Conservation (phyloP, 1,140 invertebrate species). For the Vollenhovia emeryi region DNA sequence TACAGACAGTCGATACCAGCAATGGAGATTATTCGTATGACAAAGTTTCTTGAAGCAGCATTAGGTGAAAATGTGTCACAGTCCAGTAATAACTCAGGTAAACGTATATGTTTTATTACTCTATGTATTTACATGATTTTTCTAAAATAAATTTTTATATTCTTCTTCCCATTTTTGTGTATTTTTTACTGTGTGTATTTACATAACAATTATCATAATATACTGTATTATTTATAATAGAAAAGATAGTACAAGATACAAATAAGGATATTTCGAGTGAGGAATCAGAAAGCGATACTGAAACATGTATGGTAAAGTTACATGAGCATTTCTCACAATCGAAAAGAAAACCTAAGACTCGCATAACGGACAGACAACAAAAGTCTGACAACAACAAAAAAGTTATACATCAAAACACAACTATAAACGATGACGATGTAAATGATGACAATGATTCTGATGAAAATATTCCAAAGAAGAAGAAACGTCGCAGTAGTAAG, state of each 20-base stretch:
- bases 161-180: no score
- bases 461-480: neutral
- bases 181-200: no score
- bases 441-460: neutral
- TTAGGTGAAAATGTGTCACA: conserved; percentile 6
- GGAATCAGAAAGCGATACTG: neutral
- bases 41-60: neutral
- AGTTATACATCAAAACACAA: neutral
- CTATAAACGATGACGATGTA: neutral
- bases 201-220: neutral
- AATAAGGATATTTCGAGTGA: neutral
- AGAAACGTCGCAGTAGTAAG: conserved; percentile 11
- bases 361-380: neutral
- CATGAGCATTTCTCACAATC: neutral
- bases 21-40: neutral
- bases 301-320: neutral
- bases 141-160: no score
- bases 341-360: neutral
- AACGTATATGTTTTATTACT: neutral
- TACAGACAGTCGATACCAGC: conserved; percentile 9
- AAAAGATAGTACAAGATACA: neutral
- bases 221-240: neutral
- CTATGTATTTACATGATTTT: no score
- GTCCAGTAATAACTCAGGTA: no score
- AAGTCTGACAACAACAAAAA: neutral